phyloP scores from a whole-genome alignment of 2,797 vertebrate genomes.

The Sebastes oblongus region DNA sequence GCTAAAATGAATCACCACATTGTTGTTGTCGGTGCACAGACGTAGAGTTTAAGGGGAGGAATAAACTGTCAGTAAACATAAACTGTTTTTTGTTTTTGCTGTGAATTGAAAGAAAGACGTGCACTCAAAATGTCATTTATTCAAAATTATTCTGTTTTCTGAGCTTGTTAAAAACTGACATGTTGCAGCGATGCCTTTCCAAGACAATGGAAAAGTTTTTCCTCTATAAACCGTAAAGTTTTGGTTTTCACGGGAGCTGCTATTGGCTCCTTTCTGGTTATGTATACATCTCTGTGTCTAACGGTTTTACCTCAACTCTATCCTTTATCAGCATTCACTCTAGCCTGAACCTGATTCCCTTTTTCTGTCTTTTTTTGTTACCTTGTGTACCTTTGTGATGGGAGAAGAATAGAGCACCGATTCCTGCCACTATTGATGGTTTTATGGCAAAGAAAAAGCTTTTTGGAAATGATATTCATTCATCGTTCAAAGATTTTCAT shows the following conservation, averaged over 20 bases:
- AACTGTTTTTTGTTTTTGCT: background rate
- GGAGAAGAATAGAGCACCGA: background rate
- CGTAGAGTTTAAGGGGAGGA: background rate
- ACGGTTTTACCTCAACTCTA: no score
- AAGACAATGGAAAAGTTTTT: background rate
- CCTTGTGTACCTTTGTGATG: accelerated
- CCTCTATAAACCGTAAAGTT: background rate
- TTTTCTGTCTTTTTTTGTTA: background rate
- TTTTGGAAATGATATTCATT: background rate
- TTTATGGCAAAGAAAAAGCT: background rate
- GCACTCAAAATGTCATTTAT: background rate
- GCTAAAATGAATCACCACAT: background rate
- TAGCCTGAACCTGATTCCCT: no score
- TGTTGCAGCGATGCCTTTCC: background rate
- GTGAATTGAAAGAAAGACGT: background rate
- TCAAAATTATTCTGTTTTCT: background rate
- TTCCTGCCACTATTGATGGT: background rate
- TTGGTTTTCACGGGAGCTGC: background rate
- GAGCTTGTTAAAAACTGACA: background rate
- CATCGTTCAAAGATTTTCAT: background rate
- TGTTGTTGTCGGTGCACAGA: background rate
- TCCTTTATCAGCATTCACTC: no score
- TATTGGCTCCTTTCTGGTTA: background rate
- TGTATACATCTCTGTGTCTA: no score
- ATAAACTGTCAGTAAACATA: background rate